Evolutionary conservation across 2,888 invertebrate species (phyloP), one percentile per base, ranked within the genome.

Genomic region (Ectobius pallidus): DNA sequence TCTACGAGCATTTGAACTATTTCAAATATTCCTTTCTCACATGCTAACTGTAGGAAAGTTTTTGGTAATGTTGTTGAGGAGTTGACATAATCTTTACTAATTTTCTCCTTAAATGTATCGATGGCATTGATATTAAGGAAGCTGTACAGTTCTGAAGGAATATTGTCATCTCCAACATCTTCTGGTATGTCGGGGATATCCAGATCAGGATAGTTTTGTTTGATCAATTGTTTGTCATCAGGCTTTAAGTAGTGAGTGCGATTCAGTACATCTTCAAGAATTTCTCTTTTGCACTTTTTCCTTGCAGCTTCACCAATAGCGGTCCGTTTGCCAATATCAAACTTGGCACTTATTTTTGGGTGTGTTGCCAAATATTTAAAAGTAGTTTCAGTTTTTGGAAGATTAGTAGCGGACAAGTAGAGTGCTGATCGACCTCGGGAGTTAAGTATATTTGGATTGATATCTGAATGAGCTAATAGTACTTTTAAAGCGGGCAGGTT

Each of bases 31-130:
- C 65, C 65, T 65, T 65, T 22, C 18, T 25, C 4, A 16, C 42
- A 65, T n/a, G 65, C 42, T 7, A 44, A 16, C 6, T 65, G 65
- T 9, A 65, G n/a, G 7, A 42, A n/a, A n/a, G 62, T 61, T 30
- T 16, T 39, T 34, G n/a, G 18, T 16, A 62, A 14, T 3, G 39
- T 14, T 20, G 32, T 30, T 39, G 34, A 22, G n/a, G 7, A 22
- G 22, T 62, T 62, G n/a, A 62, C 34, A 20, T 39, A 62, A 6
- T 62, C 22, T 16, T 62, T 32, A n/a, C n/a, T n/a, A n/a, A n/a
- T n/a, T n/a, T n/a, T n/a, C n/a, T n/a, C n/a, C n/a, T n/a, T n/a
- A n/a, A n/a, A n/a, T n/a, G n/a, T n/a, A n/a, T n/a, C 44, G 44
- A 44, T 16, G 11, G 42, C 27, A 16, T 22, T 20, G 4, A 14